Conservation (phyloP, 1,140 invertebrate species). For the Marisa cornuarietis region DNA sequence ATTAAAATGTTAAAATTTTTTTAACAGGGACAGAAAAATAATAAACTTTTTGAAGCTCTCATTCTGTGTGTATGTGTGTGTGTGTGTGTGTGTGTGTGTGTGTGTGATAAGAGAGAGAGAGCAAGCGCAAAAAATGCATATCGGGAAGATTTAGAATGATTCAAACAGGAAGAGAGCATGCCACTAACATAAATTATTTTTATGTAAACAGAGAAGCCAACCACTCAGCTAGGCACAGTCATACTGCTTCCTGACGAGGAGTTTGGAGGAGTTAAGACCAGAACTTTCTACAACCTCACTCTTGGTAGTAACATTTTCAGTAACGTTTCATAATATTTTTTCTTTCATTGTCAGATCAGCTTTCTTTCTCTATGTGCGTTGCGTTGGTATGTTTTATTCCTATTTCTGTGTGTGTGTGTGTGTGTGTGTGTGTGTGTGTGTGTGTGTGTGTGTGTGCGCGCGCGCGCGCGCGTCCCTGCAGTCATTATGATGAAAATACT, state of each 20-base stretch:
- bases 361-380: slow-evolving; percentile 10
- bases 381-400: neutral
- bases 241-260: slow-evolving; percentile 23
- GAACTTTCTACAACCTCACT: slow-evolving; percentile 30
- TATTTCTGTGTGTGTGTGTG: slow-evolving; percentile 3
- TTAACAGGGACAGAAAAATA: too few relatives aligned
- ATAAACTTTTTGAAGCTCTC: too few relatives aligned
- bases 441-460: neutral
- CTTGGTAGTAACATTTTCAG: slow-evolving; percentile 10
- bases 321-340: neutral
- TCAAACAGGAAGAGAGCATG: neutral
- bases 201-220: neutral
- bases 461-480: neutral
- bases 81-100: neutral
- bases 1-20: too few relatives aligned
- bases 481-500: neutral
- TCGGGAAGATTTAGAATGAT: neutral
- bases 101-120: neutral
- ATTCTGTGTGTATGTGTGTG: too few relatives aligned
- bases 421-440: slow-evolving; percentile 8
- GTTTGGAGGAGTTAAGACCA: slow-evolving; percentile 15
- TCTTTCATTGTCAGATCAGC: neutral
- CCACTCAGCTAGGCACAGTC: slow-evolving; percentile 23
- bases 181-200: neutral
- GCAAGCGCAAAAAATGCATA: neutral